A percentile compares a stretch with the other conserved stretches of the same genome.
Conservation (phyloP, 2,888 invertebrate species). For the Noctua comes region DNA sequence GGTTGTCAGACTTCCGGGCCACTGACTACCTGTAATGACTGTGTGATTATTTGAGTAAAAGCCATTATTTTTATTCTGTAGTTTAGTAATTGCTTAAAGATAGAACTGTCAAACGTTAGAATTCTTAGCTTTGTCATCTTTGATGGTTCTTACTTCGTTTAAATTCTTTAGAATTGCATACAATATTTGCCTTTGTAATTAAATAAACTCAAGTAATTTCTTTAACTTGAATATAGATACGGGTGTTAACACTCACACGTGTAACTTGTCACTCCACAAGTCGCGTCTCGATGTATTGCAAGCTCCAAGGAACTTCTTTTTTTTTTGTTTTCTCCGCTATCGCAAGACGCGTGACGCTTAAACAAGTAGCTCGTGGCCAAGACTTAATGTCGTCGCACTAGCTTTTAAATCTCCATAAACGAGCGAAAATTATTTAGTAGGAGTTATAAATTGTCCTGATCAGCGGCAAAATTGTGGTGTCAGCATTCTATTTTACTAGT, state of each 20-base stretch:
- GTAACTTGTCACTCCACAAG: background rate
- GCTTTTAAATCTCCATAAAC: slow-evolving; percentile 66
- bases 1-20: too few species aligned
- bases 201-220: too few species aligned
- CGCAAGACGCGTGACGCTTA: background rate
- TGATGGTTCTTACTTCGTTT: too few species aligned
- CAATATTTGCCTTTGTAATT: too few species aligned
- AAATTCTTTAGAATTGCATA: too few species aligned
- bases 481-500: slow-evolving; percentile 23
- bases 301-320: background rate
- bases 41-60: too few species aligned
- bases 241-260: background rate
- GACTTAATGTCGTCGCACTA: slow-evolving; percentile 19
- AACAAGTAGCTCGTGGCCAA: background rate
- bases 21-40: too few species aligned
- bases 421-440: slow-evolving; percentile 61
- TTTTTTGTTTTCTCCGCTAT: background rate
- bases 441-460: slow-evolving; percentile 52
- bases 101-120: too few species aligned
- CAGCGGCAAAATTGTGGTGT: slow-evolving; percentile 14
- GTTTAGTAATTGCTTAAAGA: too few species aligned
- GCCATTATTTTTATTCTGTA: too few species aligned
- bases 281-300: background rate
- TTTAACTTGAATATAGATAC: too few species aligned
- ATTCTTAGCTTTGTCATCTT: too few species aligned